Conservation (phyloP, 2,888 invertebrate species). For the Lucinisca nassula region DNA sequence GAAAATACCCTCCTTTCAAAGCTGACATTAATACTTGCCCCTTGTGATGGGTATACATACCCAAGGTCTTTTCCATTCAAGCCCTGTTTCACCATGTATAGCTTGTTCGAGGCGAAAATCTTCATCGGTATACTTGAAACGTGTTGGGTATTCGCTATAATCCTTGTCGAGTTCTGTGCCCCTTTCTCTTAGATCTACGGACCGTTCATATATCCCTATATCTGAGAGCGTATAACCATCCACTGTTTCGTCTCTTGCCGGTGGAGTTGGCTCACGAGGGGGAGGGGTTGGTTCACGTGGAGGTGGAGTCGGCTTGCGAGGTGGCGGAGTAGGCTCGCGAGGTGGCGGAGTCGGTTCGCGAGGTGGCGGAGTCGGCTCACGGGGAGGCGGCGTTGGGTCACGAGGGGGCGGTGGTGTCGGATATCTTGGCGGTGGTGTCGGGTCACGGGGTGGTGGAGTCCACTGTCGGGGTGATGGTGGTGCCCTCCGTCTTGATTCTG, state of each 20-base stretch:
- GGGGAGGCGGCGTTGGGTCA: slow-evolving; percentile 47
- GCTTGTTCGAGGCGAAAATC: slow-evolving; percentile 77
- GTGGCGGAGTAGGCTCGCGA: slow-evolving; percentile 19
- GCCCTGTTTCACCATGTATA: slow-evolving; percentile 48
- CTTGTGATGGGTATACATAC: slow-evolving; percentile 64
- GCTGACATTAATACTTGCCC: too few species aligned
- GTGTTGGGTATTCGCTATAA: slow-evolving; percentile 50
- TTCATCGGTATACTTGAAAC: slow-evolving; percentile 72
- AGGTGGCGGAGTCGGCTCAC: slow-evolving; percentile 36
- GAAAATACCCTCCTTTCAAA: too few species aligned
- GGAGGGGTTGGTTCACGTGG: slow-evolving; percentile 44
- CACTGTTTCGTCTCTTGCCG: not conserved
- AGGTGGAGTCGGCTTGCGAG: slow-evolving; percentile 35
- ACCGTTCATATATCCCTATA: slow-evolving; percentile 55
- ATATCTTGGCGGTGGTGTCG: slow-evolving; percentile 29
- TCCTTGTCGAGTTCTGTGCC: slow-evolving; percentile 56
- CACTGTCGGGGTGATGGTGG: slow-evolving; percentile 40
- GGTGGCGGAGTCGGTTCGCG: slow-evolving; percentile 28
- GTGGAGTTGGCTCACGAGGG: not conserved
- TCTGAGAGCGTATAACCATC: slow-evolving; percentile 47
- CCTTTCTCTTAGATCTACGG: slow-evolving; percentile 61
- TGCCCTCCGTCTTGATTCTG: not conserved
- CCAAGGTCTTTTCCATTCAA: slow-evolving; percentile 82
- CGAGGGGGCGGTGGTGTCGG: slow-evolving; percentile 37
- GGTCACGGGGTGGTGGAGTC: slow-evolving; percentile 36